phyloP scores from a whole-genome alignment of 2,113 vertebrate genomes.

The Micronisus gabar region DNA sequence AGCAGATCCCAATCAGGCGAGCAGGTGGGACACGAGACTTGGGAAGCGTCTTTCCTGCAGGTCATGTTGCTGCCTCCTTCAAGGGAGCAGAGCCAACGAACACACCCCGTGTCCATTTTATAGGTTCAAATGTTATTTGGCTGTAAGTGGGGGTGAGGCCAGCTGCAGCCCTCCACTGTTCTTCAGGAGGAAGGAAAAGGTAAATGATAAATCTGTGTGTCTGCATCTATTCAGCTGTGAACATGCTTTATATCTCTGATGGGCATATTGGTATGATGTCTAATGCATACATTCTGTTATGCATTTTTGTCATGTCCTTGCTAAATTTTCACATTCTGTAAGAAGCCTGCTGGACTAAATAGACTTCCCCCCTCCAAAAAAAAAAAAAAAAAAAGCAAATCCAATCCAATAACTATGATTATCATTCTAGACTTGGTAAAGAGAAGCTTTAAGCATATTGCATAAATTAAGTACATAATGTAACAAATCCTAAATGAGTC shows the following conservation, averaged over 20 bases:
- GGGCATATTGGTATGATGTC: neutral
- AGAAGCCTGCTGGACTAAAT: neutral
- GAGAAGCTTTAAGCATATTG: neutral
- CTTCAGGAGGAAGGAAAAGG: neutral
- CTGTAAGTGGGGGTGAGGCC: neutral
- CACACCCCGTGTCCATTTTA: neutral
- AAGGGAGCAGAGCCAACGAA: neutral
- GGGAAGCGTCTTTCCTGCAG: neutral
- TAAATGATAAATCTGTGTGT: neutral
- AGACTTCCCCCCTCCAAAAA: neutral
- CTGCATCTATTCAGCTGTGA: neutral
- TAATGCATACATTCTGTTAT: neutral
- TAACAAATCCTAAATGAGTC: neutral
- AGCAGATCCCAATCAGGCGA: neutral
- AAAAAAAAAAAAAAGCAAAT: neutral
- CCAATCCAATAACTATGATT: neutral
- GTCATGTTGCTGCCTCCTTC: neutral
- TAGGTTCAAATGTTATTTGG: neutral
- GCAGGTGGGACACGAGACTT: neutral
- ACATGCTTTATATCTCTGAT: neutral
- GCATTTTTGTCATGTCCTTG: neutral
- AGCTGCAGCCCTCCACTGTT: neutral
- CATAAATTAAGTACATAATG: neutral
- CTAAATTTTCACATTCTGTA: neutral
- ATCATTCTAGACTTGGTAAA: neutral